A percentile compares a stretch with the other conserved stretches of the same genome.
These are phyloP conservation scores for Lycodopsis pacificus DNA, from an alignment of 2,797 vertebrate genomes.

Conservation along the genomic window DNA sequence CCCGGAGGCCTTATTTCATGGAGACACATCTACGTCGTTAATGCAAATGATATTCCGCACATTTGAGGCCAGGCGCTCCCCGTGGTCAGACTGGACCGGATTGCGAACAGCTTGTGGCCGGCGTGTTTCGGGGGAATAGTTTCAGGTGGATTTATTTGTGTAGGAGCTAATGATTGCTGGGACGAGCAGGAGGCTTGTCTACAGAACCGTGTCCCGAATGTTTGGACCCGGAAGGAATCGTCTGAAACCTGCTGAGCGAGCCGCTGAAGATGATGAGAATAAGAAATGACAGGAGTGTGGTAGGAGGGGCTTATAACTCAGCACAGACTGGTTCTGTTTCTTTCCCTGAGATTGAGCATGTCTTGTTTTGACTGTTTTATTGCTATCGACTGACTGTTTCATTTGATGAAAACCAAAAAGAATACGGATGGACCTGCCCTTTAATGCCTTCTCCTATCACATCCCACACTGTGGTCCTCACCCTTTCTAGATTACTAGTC, in stretches of 20 bases:
- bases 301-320: neutral
- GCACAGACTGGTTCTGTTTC: slow-evolving; percentile 10
- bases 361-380: neutral
- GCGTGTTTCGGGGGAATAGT: neutral
- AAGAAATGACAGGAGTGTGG: slow-evolving; percentile 14
- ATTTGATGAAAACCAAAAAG: neutral
- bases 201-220: slow-evolving; percentile 8
- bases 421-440: neutral
- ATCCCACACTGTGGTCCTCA: neutral
- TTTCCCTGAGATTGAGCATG: slow-evolving; percentile 1
- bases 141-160: slow-evolving; percentile 29
- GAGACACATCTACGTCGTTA: slow-evolving; percentile 2
- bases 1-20: neutral
- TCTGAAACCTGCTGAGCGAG: slow-evolving; percentile 16
- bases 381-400: neutral
- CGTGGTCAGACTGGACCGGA: slow-evolving; percentile 12
- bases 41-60: slow-evolving; percentile 17
- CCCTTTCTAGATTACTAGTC: neutral
- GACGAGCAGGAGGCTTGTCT: slow-evolving; percentile 7
- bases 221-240: slow-evolving; percentile 36
- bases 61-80: slow-evolving; percentile 10
- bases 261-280: slow-evolving; percentile 26
- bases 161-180: slow-evolving; percentile 33
- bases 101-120: slow-evolving; percentile 2
- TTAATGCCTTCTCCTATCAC: neutral